Conservation (phyloP, 2,888 invertebrate genomes). For the Synanthedon myopaeformis region DNA sequence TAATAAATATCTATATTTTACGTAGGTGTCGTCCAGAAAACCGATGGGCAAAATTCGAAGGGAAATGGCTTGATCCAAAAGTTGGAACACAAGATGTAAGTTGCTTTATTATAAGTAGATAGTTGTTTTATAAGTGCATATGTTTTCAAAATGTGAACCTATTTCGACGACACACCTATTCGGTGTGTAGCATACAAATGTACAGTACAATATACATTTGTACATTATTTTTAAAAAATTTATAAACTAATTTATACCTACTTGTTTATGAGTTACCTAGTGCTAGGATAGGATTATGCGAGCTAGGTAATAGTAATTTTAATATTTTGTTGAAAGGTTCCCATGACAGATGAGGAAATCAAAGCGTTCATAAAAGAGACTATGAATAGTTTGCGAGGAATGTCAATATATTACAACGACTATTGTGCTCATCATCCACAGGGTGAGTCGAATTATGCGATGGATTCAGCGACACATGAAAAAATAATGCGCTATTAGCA, state of each 20-base stretch:
- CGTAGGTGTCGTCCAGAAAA: constrained; percentile 49
- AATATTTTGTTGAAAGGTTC: neutral
- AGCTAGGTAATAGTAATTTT: too few relatives aligned
- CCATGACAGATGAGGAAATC: constrained; percentile 45
- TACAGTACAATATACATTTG: too few relatives aligned
- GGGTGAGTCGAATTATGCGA: too few relatives aligned
- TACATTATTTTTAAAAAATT: too few relatives aligned
- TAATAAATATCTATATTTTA: too few relatives aligned
- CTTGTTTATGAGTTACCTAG: too few relatives aligned
- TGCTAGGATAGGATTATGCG: too few relatives aligned
- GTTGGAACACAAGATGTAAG: constrained; percentile 46
- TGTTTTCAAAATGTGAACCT: neutral
- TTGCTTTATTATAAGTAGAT: constrained; percentile 3
- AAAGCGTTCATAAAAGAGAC: constrained; percentile 44
- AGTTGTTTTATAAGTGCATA: neutral
- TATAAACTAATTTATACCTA: too few relatives aligned
- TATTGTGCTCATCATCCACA: constrained; percentile 43
- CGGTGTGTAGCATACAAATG: too few relatives aligned
- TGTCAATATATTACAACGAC: constrained; percentile 54
- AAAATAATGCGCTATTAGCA: too few relatives aligned
- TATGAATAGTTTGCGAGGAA: constrained; percentile 53
- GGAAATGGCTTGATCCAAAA: constrained; percentile 53
- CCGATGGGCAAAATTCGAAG: constrained; percentile 48
- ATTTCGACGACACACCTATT: too few relatives aligned
- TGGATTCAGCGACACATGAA: too few relatives aligned